phyloP scores from a whole-genome alignment of 2,113 vertebrate species.

The Neodontobutis hainanensis region DNA sequence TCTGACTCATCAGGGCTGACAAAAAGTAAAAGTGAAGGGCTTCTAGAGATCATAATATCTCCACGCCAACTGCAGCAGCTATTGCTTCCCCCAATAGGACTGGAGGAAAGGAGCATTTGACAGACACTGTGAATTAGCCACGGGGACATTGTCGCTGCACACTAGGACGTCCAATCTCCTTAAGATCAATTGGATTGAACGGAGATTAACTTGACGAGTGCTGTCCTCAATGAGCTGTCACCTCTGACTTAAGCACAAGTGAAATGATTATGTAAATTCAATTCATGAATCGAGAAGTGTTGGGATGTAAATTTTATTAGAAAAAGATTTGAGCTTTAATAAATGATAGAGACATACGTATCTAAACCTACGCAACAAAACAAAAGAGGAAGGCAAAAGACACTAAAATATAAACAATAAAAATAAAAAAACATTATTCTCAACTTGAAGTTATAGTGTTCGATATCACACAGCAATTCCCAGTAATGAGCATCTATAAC shows the following conservation, averaged over 20 bases:
- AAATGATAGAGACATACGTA: too few species aligned
- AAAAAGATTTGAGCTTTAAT: not conserved
- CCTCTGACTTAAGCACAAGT: constrained; percentile 19
- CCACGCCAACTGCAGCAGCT: constrained; percentile 32
- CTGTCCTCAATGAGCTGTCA: constrained; percentile 28
- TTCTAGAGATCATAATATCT: constrained; percentile 58
- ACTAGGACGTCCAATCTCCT: constrained; percentile 72
- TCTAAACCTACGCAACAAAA: constrained; percentile 17
- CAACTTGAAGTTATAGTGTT: too few species aligned
- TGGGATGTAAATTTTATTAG: not conserved
- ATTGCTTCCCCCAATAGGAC: constrained; percentile 36
- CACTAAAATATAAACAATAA: too few species aligned
- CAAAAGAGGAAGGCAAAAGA: not conserved
- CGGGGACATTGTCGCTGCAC: constrained; percentile 52
- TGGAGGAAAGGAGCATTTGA: constrained; percentile 55
- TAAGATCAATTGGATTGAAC: constrained; percentile 75
- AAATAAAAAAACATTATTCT: too few species aligned
- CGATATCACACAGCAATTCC: too few species aligned
- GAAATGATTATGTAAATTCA: constrained; percentile 12
- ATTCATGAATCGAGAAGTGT: constrained; percentile 19
- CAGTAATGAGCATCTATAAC: not conserved
- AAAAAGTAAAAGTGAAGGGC: constrained; percentile 43
- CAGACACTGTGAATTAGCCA: constrained; percentile 48
- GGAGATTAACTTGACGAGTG: constrained; percentile 70
- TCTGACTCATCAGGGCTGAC: constrained; percentile 64